Percentiles rank a stretch among this genome's conserved stretches.
Conservation (phyloP, 37 sponge, comb jelly and placozoan genomes). For the Petrosia ficiformis region DNA sequence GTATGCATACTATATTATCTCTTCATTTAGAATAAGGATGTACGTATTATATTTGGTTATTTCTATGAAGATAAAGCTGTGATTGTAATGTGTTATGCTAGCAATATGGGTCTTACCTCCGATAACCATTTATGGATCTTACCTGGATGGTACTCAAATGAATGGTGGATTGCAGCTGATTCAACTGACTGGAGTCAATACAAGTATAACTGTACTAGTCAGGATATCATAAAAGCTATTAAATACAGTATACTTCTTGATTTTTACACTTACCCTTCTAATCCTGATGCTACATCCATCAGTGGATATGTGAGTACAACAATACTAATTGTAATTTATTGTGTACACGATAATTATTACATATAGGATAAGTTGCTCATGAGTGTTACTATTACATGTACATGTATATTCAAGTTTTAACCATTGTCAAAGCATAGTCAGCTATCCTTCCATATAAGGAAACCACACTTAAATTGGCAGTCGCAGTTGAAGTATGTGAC, state of each 20-base stretch:
- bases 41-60: conserved; percentile 58
- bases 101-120: conserved; percentile 13
- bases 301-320: neutral
- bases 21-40: neutral
- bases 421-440: too few species aligned
- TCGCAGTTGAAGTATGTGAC: too few species aligned
- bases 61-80: conserved; percentile 54
- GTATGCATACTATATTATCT: too few species aligned
- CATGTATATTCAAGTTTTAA: too few species aligned
- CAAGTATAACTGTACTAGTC: neutral
- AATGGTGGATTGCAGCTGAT: conserved; percentile 51
- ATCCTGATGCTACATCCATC: neutral
- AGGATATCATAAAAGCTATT: neutral
- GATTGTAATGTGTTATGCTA: conserved; percentile 33
- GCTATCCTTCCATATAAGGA: too few species aligned
- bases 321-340: too few species aligned
- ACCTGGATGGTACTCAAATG: conserved; percentile 56
- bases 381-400: too few species aligned
- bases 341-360: too few species aligned
- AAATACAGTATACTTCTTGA: neutral
- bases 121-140: conserved; percentile 62
- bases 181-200: conserved; percentile 5
- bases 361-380: too few species aligned
- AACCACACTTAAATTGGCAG: too few species aligned
- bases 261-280: neutral